Evolutionary conservation across 2,797 vertebrate species (phyloP).

Genomic region (Eremophila alpestris): DNA sequence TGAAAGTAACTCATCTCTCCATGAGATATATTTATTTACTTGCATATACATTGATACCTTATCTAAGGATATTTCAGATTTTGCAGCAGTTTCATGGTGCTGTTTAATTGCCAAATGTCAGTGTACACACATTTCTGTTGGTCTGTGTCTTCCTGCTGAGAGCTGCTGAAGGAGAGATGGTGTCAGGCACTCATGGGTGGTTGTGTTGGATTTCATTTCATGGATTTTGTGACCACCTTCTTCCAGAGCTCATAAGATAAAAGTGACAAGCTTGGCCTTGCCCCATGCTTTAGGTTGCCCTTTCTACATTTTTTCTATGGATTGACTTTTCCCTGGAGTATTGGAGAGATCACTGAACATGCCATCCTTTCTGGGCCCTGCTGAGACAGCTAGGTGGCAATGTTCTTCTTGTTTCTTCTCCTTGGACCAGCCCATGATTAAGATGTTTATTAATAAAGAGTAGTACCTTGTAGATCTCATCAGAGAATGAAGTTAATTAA

Average conservation of each 20-base stretch:
- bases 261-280: background rate
- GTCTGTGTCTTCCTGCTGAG: constrained; percentile 49
- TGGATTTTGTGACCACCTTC: background rate
- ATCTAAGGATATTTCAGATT: constrained; percentile 23
- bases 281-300: background rate
- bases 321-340: background rate
- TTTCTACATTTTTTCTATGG: background rate
- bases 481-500: constrained; percentile 36
- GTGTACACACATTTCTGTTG: background rate
- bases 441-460: constrained; percentile 53
- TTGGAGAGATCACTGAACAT: background rate
- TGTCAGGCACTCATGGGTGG: constrained; percentile 22
- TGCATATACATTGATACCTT: background rate
- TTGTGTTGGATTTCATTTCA: constrained; percentile 16
- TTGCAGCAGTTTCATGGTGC: background rate
- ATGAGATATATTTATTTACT: background rate
- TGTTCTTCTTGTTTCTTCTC: constrained; percentile 66
- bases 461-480: constrained; percentile 15
- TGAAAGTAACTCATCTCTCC: background rate
- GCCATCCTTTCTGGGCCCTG: constrained; percentile 5
- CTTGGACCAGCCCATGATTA: background rate
- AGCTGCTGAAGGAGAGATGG: constrained; percentile 32
- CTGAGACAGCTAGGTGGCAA: constrained; percentile 67
- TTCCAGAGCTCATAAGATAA: background rate
- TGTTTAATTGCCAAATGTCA: constrained; percentile 29